These are phyloP conservation scores for Acyrthosiphon pisum DNA, from an alignment of 1,140 invertebrate genomes.

Conservation along the genomic window DNA sequence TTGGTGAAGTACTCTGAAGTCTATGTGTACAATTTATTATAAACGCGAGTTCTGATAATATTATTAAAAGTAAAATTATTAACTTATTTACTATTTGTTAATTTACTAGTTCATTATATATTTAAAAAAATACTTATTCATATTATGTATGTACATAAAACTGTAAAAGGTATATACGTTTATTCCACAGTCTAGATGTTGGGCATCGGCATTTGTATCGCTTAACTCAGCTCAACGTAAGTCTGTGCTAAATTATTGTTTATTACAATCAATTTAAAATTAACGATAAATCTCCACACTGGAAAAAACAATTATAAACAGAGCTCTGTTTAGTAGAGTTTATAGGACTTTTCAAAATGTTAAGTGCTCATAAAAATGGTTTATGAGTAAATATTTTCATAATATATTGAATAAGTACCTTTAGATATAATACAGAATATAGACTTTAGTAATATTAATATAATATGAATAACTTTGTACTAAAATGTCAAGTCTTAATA, in stretches of 20 bases:
- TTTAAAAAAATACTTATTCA: background rate
- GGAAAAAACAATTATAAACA: conserved; percentile 3
- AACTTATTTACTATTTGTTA: background rate
- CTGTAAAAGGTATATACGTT: background rate
- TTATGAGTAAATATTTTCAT: conserved; percentile 3
- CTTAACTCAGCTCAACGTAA: background rate
- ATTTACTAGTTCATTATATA: background rate
- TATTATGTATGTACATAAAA: background rate
- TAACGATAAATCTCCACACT: background rate
- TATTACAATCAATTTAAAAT: conserved; percentile 10
- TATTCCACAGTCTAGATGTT: background rate
- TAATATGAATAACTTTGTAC: background rate
- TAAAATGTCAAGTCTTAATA: conserved; percentile 3
- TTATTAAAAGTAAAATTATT: background rate
- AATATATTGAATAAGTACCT: conserved; percentile 3
- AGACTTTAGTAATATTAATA: background rate
- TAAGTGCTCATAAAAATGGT: conserved; percentile 1
- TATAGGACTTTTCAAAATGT: background rate
- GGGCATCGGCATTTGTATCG: background rate
- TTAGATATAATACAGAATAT: background rate
- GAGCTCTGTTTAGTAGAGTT: background rate
- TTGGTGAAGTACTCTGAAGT: background rate
- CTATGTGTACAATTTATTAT: background rate
- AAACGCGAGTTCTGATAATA: background rate
- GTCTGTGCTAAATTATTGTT: background rate